Base-by-base conservation (phyloP, 37 sponge, comb jelly and placozoan genomes). In the Trichoplax adhaerens region DNA sequence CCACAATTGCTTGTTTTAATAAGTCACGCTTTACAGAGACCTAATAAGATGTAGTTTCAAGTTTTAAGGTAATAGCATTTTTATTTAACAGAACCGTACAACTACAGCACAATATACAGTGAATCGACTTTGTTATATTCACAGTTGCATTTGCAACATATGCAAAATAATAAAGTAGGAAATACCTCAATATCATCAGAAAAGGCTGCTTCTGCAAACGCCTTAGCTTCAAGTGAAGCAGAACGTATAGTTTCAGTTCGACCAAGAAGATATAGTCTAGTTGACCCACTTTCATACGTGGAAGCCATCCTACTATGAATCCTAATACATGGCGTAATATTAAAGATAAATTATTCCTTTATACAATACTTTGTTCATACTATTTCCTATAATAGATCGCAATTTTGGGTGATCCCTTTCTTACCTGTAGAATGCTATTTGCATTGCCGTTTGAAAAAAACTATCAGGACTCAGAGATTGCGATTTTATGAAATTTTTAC, bases 171-270 rank as follows among this genome's bases (percentile, higher is more conserved):
- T 29, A 29, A 29, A 29, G 29, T 29, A 29, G 29, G 29, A 29
- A 29, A 29, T 58, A 86, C 87, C 55, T 80, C 7, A 29, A 77
- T 64, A 6, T 48, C 60, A 7, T 79, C 77, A 52, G 79, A 65
- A n/a, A 10, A 8, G 82, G 83, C 81, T 12, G 77, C 66, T 52
- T 76, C 76, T 57, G 74, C 50, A 70, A 91, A 91, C 55, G 82
- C 68, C 1, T 72, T 63, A n/a, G 85, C 60, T 51, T 60, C 82
- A n/a, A 72, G 71, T 5, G 81, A 83, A 12, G 79, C 65, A 6
- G 87, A 83, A 4, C 94, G 81, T 59, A 93, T 88, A 10, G 90
- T 88, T 64, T 93, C 94, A 29, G 94, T 89, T 3, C 94, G 52
- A 10, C 94, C 90, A 49, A 66, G 65, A 29, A 79, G 74, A 74